phyloP scores from a whole-genome alignment of 2,888 invertebrate species.

The Hypomecis punctinalis region DNA sequence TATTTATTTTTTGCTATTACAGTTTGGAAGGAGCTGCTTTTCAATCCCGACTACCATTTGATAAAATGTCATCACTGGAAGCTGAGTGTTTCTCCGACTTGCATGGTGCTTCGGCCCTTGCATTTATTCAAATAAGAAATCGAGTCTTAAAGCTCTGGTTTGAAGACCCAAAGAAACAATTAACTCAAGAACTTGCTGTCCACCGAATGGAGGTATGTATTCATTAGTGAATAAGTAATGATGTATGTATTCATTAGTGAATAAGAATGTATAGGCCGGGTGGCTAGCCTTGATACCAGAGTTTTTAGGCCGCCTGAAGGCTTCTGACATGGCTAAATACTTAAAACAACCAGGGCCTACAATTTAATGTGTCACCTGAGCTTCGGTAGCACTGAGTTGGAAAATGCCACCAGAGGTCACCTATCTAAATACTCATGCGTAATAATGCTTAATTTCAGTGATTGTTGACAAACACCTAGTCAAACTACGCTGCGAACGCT shows the following conservation, averaged over 20 bases:
- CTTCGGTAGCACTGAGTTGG: too few relatives aligned
- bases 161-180: constrained; percentile 96
- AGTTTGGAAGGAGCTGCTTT: constrained; percentile 97
- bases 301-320: too few relatives aligned
- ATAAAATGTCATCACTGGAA: constrained; percentile 97
- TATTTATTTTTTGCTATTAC: constrained; percentile 28
- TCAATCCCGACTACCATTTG: constrained; percentile 96
- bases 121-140: constrained; percentile 96
- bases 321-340: too few relatives aligned
- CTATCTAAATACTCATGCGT: too few relatives aligned
- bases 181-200: constrained; percentile 92
- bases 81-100: constrained; percentile 97
- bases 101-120: constrained; percentile 92
- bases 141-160: constrained; percentile 97
- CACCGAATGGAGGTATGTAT: constrained; percentile 88
- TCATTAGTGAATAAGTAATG: not conserved
- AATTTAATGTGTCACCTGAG: too few relatives aligned
- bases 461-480: too few relatives aligned
- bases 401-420: too few relatives aligned
- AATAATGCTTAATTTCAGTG: too few relatives aligned
- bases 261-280: too few relatives aligned
- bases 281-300: too few relatives aligned
- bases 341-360: too few relatives aligned
- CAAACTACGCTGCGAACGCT: too few relatives aligned
- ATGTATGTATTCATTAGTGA: not conserved